Percentiles rank a stretch among this genome's conserved stretches.
These are phyloP conservation scores for Hydroisotoma schaefferi DNA, from an alignment of 2,888 invertebrate genomes.

Conservation along the genomic window DNA sequence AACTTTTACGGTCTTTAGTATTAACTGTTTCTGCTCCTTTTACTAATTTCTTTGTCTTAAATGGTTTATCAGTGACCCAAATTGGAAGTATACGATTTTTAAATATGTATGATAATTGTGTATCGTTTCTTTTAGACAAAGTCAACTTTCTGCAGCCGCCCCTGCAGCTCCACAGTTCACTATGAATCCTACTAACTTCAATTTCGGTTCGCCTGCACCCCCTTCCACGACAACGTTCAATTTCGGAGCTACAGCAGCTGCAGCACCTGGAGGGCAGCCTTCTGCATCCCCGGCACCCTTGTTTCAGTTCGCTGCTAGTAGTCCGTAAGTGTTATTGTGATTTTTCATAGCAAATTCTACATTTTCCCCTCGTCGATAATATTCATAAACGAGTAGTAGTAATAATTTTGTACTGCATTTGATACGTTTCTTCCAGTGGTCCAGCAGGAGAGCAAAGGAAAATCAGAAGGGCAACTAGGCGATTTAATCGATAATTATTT, in stretches of 20 bases:
- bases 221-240: neutral
- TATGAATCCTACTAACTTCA: constrained; percentile 7
- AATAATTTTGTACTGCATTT: neutral
- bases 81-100: too few species aligned
- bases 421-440: neutral
- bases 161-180: constrained; percentile 1
- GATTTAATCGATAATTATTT: neutral
- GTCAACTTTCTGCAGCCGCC: too few species aligned
- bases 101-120: too few species aligned
- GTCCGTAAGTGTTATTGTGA: neutral
- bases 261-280: neutral
- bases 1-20: too few species aligned
- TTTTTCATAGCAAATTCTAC: too few species aligned
- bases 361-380: too few species aligned
- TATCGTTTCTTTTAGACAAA: too few species aligned
- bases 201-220: constrained; percentile 4
- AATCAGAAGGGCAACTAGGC: neutral
- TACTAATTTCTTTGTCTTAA: too few species aligned
- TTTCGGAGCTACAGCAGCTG: constrained; percentile 3
- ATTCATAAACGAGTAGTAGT: neutral
- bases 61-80: too few species aligned
- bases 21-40: too few species aligned
- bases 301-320: constrained; percentile 7
- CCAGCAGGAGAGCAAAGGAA: neutral
- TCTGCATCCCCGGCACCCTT: neutral